Conservation (phyloP, 1,140 invertebrate species). For the Drosophila virilis region DNA sequence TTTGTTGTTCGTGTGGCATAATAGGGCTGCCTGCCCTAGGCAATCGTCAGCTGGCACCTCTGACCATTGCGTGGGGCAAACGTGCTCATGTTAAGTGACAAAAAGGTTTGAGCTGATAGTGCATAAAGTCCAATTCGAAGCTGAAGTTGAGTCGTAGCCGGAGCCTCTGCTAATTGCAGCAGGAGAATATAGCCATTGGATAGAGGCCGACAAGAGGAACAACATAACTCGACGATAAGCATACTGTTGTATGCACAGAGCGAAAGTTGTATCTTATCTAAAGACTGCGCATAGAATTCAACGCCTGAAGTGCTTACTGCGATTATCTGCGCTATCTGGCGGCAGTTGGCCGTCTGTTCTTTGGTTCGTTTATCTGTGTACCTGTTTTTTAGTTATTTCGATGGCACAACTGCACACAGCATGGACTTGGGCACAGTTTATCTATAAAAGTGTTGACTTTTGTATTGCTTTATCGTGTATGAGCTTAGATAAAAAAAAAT, state of each 20-base stretch:
- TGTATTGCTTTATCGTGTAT: slow-evolving; percentile 5
- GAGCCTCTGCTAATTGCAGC: slow-evolving; percentile 32
- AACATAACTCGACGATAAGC: slow-evolving; percentile 21
- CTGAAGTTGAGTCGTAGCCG: slow-evolving; percentile 16
- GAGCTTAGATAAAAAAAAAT: slow-evolving; percentile 35
- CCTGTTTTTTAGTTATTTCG: slow-evolving; percentile 20
- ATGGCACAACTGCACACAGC: slow-evolving; percentile 29
- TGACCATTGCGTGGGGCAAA: slow-evolving; percentile 63
- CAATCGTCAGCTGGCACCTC: slow-evolving; percentile 42
- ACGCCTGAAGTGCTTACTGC: slow-evolving; percentile 17
- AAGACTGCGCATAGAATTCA: slow-evolving; percentile 24
- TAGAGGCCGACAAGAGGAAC: neutral
- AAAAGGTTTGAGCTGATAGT: slow-evolving; percentile 70
- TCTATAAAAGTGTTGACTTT: slow-evolving; percentile 26
- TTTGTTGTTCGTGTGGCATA: slow-evolving; percentile 54
- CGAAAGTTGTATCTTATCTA: slow-evolving; percentile 39
- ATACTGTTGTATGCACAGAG: slow-evolving; percentile 10
- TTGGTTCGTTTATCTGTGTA: slow-evolving; percentile 11
- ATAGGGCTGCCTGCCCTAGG: slow-evolving; percentile 49
- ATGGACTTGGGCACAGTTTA: slow-evolving; percentile 22
- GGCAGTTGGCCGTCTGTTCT: neutral
- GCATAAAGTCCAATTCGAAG: slow-evolving; percentile 6
- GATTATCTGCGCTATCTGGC: slow-evolving; percentile 12
- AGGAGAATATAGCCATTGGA: slow-evolving; percentile 15
- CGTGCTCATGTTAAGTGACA: slow-evolving; percentile 63